Percentiles rank a stretch among this genome's conserved stretches.
These are phyloP conservation scores for Clarias fuscus DNA, from an alignment of 2,797 vertebrate species.

Conservation along the genomic window DNA sequence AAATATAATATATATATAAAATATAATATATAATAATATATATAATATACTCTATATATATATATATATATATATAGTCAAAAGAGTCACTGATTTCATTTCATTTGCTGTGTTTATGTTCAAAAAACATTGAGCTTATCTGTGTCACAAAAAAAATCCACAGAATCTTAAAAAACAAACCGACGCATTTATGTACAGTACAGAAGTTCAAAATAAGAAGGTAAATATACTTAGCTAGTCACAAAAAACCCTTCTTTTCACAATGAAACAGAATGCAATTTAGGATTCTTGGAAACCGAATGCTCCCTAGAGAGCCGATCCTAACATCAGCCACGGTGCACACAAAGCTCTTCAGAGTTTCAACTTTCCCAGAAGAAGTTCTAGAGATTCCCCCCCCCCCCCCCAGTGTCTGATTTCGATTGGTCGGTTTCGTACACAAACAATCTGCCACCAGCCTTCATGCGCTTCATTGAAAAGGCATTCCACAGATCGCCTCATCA, in stretches of 20 bases:
- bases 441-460: conserved; percentile 12
- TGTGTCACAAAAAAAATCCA: conserved; percentile 12
- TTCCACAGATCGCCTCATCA: conserved; percentile 35
- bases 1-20: too few species aligned
- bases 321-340: neutral
- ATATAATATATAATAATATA: neutral
- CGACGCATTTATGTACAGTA: conserved; percentile 20
- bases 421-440: conserved; percentile 39
- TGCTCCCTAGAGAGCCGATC: conserved; percentile 12
- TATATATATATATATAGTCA: neutral
- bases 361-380: conserved; percentile 26
- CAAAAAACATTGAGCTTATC: neutral
- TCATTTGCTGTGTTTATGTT: neutral
- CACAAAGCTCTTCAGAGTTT: conserved; percentile 38
- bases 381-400: conserved; percentile 13
- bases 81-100: neutral
- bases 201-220: conserved; percentile 16
- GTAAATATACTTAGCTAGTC: conserved; percentile 13
- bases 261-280: conserved; percentile 36
- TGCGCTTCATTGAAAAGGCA: conserved; percentile 23
- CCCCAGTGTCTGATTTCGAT: conserved; percentile 15
- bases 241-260: conserved; percentile 25
- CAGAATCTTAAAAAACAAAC: conserved; percentile 34
- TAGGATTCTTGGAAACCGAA: conserved; percentile 21
- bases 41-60: too few species aligned